Conservation (phyloP, 2,888 invertebrate species). For the Herminia tarsipennalis region DNA sequence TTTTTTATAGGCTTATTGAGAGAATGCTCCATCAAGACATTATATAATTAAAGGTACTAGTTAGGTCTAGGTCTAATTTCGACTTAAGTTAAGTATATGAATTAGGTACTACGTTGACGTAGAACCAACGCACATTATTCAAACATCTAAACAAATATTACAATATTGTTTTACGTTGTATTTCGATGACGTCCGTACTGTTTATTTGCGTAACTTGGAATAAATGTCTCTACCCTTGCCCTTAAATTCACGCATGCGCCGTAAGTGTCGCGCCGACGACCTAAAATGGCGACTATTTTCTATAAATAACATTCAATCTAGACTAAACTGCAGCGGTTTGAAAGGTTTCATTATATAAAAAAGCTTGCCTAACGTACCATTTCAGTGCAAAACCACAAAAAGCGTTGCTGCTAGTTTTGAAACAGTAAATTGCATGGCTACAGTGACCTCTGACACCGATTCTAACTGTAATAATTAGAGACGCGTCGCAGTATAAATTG, state of each 20-base stretch:
- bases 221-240: conserved; percentile 65
- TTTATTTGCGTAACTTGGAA: conserved; percentile 27
- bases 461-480: conserved; percentile 28
- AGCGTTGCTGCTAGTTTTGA: conserved; percentile 7
- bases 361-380: conserved; percentile 4
- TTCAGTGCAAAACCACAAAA: conserved; percentile 1
- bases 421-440: conserved; percentile 8
- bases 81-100: too few relatives aligned
- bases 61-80: too few relatives aligned
- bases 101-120: too few relatives aligned
- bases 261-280: conserved; percentile 22
- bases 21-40: too few relatives aligned
- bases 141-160: too few relatives aligned
- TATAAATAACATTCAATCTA: conserved; percentile 33
- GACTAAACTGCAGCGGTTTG: conserved; percentile 20
- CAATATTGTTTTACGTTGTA: too few relatives aligned
- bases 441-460: conserved; percentile 44
- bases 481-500: conserved; percentile 15
- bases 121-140: too few relatives aligned
- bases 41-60: too few relatives aligned
- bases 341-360: conserved; percentile 13
- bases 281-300: conserved; percentile 65
- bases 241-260: conserved; percentile 73
- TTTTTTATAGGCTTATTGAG: too few relatives aligned
- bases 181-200: too few relatives aligned